Evolutionary conservation across 2,888 invertebrate species (phyloP).

Genomic region (Osmoderma eremita): DNA sequence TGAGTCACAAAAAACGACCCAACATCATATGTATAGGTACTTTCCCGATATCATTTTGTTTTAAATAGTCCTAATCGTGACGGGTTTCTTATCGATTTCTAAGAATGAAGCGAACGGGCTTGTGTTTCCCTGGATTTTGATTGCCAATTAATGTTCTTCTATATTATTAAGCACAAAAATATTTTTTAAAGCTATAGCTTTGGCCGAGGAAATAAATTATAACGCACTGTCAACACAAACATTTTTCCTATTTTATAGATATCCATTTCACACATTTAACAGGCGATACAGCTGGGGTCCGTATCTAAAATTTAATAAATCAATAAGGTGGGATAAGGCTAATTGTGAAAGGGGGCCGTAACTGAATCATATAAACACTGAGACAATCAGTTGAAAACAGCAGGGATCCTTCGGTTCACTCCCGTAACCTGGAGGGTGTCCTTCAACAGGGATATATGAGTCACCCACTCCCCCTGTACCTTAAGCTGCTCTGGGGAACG

Average conservation of each 20-base stretch:
- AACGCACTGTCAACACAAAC: too few relatives aligned
- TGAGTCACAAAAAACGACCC: too few relatives aligned
- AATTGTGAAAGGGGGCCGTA: conserved; percentile 49
- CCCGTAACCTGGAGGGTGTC: conserved; percentile 47
- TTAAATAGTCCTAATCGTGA: too few relatives aligned
- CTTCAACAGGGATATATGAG: conserved; percentile 45
- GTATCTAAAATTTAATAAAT: conserved; percentile 46
- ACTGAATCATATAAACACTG: conserved; percentile 54
- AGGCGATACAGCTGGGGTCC: conserved; percentile 19
- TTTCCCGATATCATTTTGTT: too few relatives aligned
- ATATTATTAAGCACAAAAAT: too few relatives aligned
- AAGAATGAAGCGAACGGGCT: too few relatives aligned
- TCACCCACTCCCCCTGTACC: conserved; percentile 53
- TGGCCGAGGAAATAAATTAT: too few relatives aligned
- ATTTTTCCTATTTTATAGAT: background rate
- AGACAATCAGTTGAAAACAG: conserved; percentile 56
- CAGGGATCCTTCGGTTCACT: conserved; percentile 47
- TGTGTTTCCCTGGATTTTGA: too few relatives aligned
- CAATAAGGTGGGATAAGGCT: conserved; percentile 50
- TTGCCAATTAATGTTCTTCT: too few relatives aligned
- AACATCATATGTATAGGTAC: too few relatives aligned
- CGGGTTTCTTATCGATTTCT: too few relatives aligned
- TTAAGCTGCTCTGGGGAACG: conserved; percentile 53
- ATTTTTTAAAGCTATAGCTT: too few relatives aligned
- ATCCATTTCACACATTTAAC: conserved; percentile 17